Base-by-base conservation (phyloP, 1,140 invertebrate genomes). In the Drosophila sulfurigaster region DNA sequence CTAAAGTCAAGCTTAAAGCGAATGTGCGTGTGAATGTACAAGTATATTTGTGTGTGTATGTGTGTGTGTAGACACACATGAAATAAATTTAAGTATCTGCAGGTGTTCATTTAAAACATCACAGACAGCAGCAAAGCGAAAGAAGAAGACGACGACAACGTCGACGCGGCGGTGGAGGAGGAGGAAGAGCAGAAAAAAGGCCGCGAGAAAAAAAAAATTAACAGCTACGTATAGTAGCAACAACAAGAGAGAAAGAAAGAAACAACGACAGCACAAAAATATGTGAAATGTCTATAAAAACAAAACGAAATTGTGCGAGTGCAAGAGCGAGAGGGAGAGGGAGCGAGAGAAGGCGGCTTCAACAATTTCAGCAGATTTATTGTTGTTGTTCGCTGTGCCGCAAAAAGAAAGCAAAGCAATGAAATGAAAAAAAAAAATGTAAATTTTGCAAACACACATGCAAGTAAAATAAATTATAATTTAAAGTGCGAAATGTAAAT, bases 71-170 rank as follows among this genome's bases (percentile, higher is more conserved):
- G 3, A 48, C 35, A 52, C 43, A 74, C 78, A 73, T 83, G 75
- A 89, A 89, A 91, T 83, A 91, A 91, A 91, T 91, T 91, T 91
- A 91, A 91, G 88, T 91, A 91, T 91, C 88, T 91, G 88, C 88
- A 91, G 88, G 88, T 91, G 88, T 91, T 91, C 88, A 91, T 85
- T 91, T 91, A 88, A 91, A 91, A 91, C 80, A 81, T 71, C 81
- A 83, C 83, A 88, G 71, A 80, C 80, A 89, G 59, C 73, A 91
- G 75, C 79, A 91, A 80, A 66, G 63, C 60, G 68, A 62, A 71
- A 79, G 70, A 83, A 81, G 70, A 63, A 67, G 67, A 76, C 69
- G 66, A 78, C 65, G 76, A 67, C 38, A 8, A 16, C 6, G 52
- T 38, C 16, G 49, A 5, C 20, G n/a, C n/a, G 45, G n/a, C 4